Conservation (phyloP, 2,888 invertebrate genomes). For the Brassicogethes aeneus region DNA sequence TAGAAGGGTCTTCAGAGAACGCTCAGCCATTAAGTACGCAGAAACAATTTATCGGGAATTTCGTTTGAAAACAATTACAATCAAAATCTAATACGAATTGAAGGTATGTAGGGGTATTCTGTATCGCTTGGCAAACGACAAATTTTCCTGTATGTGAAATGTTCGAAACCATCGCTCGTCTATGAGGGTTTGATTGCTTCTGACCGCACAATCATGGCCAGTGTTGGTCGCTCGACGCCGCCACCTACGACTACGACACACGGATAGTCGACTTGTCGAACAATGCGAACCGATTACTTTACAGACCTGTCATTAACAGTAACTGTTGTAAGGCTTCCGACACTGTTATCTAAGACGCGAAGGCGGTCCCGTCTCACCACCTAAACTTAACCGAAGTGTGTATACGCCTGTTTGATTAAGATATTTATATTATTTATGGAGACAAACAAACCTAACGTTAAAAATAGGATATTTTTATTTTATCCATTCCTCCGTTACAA, state of each 20-base stretch:
- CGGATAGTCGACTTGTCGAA: slow-evolving; percentile 31
- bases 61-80: neutral
- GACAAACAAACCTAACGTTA: too few species aligned
- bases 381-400: too few species aligned
- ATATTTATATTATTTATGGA: too few species aligned
- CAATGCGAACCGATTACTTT: slow-evolving; percentile 34
- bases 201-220: slow-evolving; percentile 37
- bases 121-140: slow-evolving; percentile 9
- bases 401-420: too few species aligned
- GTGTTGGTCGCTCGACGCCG: slow-evolving; percentile 33
- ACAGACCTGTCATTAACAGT: slow-evolving; percentile 36
- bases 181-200: slow-evolving; percentile 33
- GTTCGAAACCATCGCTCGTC: slow-evolving; percentile 28
- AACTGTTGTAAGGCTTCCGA: slow-evolving; percentile 20
- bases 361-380: too few species aligned
- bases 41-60: neutral
- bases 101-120: neutral
- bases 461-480: too few species aligned
- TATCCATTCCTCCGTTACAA: too few species aligned
- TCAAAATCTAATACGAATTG: neutral
- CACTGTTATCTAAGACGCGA: slow-evolving; percentile 7
- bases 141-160: slow-evolving; percentile 28
- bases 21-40: neutral
- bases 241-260: slow-evolving; percentile 26
- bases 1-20: too few species aligned